phyloP scores from a whole-genome alignment of 2,797 vertebrate genomes.

The Takifugu rubripes region DNA sequence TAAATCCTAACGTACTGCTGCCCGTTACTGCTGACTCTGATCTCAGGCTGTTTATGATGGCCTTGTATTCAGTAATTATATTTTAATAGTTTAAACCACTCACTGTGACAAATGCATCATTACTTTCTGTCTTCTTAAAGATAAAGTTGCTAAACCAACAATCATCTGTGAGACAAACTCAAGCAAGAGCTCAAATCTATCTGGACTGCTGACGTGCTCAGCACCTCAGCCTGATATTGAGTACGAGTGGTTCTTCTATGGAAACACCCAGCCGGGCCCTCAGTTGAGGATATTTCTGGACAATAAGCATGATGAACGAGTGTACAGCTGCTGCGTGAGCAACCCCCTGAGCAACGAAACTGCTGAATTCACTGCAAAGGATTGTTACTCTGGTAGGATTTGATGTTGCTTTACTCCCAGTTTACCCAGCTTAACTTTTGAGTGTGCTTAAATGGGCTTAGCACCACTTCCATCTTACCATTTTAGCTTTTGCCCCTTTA shows the following conservation, averaged over 20 bases:
- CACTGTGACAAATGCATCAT: neutral
- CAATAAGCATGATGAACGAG: slow-evolving; percentile 13
- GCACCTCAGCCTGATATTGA: neutral
- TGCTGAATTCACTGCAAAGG: slow-evolving; percentile 34
- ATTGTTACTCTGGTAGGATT: slow-evolving; percentile 55
- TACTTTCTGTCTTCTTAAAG: slow-evolving; percentile 26
- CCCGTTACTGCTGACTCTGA: too few relatives aligned
- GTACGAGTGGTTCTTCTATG: slow-evolving; percentile 38
- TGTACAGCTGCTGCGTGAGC: slow-evolving; percentile 48
- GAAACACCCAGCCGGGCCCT: neutral
- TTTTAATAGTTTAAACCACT: too few relatives aligned
- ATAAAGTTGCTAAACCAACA: slow-evolving; percentile 35
- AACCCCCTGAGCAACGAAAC: slow-evolving; percentile 38
- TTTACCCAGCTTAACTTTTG: too few relatives aligned
- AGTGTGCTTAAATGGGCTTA: too few relatives aligned
- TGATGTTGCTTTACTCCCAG: neutral
- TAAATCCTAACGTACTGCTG: too few relatives aligned
- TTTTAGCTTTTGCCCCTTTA: too few relatives aligned
- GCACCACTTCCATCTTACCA: too few relatives aligned
- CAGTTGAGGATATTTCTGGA: slow-evolving; percentile 31
- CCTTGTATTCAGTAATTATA: too few relatives aligned
- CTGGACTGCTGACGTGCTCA: slow-evolving; percentile 45
- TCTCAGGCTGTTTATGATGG: too few relatives aligned
- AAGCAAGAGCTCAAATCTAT: neutral
- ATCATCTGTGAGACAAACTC: slow-evolving; percentile 47